Percentiles rank a stretch among this genome's conserved stretches.
phyloP scores from a whole-genome alignment of 64 coral and sea anemone species.

The Dendronephthya gigantea region DNA sequence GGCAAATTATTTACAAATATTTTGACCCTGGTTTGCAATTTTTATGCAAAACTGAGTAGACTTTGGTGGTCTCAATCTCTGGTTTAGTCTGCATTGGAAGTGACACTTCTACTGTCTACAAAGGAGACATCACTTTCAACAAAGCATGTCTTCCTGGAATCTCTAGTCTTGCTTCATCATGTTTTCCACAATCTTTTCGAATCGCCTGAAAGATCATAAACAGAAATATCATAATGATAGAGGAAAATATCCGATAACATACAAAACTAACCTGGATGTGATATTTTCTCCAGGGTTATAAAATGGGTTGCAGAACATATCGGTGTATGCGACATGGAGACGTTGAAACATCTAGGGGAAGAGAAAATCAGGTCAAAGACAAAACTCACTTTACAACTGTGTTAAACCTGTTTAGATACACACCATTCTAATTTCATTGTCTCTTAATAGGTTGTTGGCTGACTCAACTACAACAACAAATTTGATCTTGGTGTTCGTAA shows the following conservation, averaged over 20 bases:
- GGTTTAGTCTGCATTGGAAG: neutral
- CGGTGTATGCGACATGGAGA: conserved; percentile 93
- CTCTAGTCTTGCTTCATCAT: conserved; percentile 99
- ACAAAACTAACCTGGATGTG: conserved; percentile 63
- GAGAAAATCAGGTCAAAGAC: neutral
- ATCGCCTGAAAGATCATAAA: conserved; percentile 49
- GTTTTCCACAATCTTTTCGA: conserved; percentile 68
- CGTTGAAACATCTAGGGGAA: conserved; percentile 77
- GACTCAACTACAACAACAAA: conserved; percentile 98
- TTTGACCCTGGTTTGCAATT: neutral
- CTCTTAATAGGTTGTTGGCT: conserved; percentile 73
- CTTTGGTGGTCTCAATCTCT: too few relatives aligned
- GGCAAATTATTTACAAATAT: neutral
- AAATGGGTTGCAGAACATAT: conserved; percentile 99
- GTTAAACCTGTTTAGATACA: too few relatives aligned
- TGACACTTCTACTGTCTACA: neutral
- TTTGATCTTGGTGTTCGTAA: conserved; percentile 96
- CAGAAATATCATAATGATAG: too few relatives aligned
- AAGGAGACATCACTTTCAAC: too few relatives aligned
- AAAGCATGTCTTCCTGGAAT: too few relatives aligned
- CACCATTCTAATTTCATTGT: conserved; percentile 98
- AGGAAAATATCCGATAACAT: too few relatives aligned
- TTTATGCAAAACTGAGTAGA: neutral
- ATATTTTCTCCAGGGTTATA: conserved; percentile 99
- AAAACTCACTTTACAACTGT: neutral